Conservation (phyloP, 2,888 invertebrate species). For the Crioceris asparagi region DNA sequence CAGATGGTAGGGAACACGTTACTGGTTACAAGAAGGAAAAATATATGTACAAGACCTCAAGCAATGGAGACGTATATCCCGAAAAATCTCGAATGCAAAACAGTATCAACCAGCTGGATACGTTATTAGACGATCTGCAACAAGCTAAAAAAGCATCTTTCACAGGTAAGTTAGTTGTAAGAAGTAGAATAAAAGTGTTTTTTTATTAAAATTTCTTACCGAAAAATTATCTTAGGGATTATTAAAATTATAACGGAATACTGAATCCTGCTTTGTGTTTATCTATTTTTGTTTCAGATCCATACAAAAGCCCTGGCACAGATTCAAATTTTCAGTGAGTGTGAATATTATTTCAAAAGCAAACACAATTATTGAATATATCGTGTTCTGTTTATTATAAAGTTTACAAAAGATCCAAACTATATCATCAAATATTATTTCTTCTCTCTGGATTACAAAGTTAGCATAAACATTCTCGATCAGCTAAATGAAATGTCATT, state of each 20-base stretch:
- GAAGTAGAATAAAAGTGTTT: neutral
- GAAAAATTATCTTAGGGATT: neutral
- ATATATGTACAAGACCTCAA: conserved; percentile 30
- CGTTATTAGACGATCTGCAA: conserved; percentile 62
- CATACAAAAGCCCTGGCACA: conserved; percentile 32
- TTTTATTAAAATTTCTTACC: neutral
- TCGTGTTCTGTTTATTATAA: no score
- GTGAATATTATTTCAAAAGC: no score
- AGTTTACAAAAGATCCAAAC: no score
- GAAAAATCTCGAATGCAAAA: conserved; percentile 38
- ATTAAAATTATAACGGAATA: no score
- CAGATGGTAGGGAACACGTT: conserved; percentile 34
- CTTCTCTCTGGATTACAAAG: no score
- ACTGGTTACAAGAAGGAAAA: conserved; percentile 35
- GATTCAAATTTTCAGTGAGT: conserved; percentile 36
- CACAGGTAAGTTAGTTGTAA: conserved; percentile 24
- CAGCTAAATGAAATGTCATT: no score
- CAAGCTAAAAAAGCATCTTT: conserved; percentile 34
- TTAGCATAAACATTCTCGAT: no score
- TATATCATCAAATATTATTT: no score
- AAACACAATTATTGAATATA: no score
- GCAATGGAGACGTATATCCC: conserved; percentile 24
- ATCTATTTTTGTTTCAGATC: conserved; percentile 32
- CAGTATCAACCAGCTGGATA: conserved; percentile 67
- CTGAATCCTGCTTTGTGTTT: conserved; percentile 3